Conservation (phyloP, 2,113 vertebrate genomes). For the Castor canadensis region DNA sequence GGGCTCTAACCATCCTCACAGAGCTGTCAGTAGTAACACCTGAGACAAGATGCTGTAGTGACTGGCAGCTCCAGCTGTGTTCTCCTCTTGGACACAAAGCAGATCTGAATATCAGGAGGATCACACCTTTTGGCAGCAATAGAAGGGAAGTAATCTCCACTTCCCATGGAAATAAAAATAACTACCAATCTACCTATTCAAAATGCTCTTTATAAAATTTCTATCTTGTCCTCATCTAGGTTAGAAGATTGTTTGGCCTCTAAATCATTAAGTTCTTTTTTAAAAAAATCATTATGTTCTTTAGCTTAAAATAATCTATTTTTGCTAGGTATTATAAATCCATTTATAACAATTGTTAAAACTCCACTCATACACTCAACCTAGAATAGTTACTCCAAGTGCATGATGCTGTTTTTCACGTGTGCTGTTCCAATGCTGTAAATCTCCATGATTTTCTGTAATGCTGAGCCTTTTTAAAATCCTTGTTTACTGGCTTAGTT, state of each 20-base stretch:
- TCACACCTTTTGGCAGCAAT: not conserved
- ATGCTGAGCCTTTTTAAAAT: not conserved
- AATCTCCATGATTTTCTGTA: not conserved
- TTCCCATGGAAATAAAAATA: not conserved
- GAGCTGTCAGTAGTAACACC: fast-evolving
- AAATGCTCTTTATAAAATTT: not conserved
- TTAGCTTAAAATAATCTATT: not conserved
- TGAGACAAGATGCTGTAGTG: fast-evolving
- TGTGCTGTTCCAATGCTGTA: not conserved
- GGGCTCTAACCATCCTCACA: too few relatives aligned
- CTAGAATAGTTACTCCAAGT: not conserved
- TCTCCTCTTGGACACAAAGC: not conserved
- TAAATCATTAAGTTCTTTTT: not conserved
- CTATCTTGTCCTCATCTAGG: not conserved
- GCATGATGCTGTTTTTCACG: not conserved
- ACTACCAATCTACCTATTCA: not conserved
- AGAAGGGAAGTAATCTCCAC: not conserved
- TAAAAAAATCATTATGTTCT: not conserved
- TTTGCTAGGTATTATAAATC: not conserved
- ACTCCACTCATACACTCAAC: not conserved
- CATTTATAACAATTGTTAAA: not conserved
- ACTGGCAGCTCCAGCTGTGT: not conserved
- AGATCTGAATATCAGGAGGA: not conserved
- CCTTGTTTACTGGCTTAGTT: not conserved
- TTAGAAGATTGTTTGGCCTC: not conserved